A percentile compares a stretch with the other conserved stretches of the same genome.
Conservation (phyloP, 2,113 vertebrate species). For the Piprites chloris region DNA sequence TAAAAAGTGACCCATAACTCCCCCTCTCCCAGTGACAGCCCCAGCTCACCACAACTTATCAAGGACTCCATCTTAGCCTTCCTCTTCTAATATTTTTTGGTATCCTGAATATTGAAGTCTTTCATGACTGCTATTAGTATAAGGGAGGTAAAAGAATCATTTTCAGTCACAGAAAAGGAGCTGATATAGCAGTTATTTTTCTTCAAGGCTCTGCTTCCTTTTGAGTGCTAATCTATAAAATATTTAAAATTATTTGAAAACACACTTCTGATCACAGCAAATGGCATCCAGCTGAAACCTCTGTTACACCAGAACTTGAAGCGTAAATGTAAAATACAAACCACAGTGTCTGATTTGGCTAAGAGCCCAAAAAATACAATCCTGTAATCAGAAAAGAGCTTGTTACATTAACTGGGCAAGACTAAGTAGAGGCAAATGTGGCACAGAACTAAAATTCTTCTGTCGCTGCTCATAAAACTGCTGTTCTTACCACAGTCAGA, state of each 20-base stretch:
- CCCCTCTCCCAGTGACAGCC: neutral
- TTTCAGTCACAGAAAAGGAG: neutral
- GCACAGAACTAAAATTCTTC: neutral
- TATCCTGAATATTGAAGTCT: neutral
- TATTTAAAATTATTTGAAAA: constrained; percentile 33
- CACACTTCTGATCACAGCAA: neutral
- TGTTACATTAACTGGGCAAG: neutral
- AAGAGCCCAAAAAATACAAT: neutral
- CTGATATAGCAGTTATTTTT: constrained; percentile 1
- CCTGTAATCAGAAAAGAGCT: neutral
- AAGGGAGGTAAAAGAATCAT: neutral
- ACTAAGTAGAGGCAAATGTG: neutral
- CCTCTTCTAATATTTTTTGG: neutral
- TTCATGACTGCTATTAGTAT: neutral
- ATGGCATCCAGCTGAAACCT: neutral
- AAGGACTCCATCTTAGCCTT: neutral
- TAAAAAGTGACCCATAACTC: neutral
- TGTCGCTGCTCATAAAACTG: neutral
- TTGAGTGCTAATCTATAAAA: constrained; percentile 10
- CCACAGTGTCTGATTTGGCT: neutral
- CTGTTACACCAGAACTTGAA: neutral
- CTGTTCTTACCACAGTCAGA: neutral
- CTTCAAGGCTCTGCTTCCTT: neutral
- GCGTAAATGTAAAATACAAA: neutral
- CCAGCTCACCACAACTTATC: neutral